Base-by-base conservation (phyloP, 37 sponge, comb jelly and placozoan genomes). In the Cliona cf. orientalis region DNA sequence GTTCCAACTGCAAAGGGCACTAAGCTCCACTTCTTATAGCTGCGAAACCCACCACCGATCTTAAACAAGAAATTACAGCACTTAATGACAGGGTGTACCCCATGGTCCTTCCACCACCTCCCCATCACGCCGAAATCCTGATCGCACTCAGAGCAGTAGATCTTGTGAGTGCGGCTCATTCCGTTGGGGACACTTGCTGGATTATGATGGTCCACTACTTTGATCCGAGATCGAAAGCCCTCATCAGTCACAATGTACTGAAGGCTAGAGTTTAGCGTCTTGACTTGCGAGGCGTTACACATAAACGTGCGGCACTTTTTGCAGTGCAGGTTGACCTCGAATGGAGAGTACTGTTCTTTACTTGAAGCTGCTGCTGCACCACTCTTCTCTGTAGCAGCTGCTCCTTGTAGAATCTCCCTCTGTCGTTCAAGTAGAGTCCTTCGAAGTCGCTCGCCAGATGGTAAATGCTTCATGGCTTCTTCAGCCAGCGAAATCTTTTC, bases 211-310 rank as follows among this genome's bases (percentile, higher is more conserved):
- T 46, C 57, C 35, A 36, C 53, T 35, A 45, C 43, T 7, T 23
- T 17, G 42, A 63, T 70, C 31, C 58, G 44, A 17, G 49, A 35
- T 3, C 26, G 19, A 57, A 90, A 80, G 0, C 36, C 75, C 7
- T 39, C n/a, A 44, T 42, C 36, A 17, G 90, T 64, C 31, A 90
- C 85, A 39, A 84, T 77, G 41, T 84, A 72, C 46, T 83, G 74
- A 0, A 55, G 58, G 28, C 65, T 72, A 2, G 32, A 31, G 23
- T 34, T 33, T 65, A 70, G 46, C 66, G 32, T 72, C 40, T 56
- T 65, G 1, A 90, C 69, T 45, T 90, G 81, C 39, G 90, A 68
- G 25, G 74, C 90, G 28, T 69, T 80, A 46, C 90, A 90, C 5
- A 79, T 77, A 49, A 79, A 46, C 1, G 32, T 55, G 2, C 66